phyloP scores from a whole-genome alignment of 2,888 invertebrate genomes.

The Himalopsyche japonica region DNA sequence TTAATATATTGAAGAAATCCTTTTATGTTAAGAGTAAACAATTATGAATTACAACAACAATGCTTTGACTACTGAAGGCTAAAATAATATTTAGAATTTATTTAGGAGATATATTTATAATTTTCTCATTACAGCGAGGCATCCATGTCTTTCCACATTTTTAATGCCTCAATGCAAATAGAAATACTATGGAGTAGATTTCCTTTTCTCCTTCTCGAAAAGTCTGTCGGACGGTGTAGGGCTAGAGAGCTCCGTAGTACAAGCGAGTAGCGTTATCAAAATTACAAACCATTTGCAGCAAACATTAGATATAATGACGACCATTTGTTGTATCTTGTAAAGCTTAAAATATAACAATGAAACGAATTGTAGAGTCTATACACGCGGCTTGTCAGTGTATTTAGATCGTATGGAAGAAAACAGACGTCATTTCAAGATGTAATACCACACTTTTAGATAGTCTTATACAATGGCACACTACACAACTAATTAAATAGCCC shows the following conservation, averaged over 20 bases:
- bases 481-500: too few species aligned
- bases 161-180: background rate
- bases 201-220: background rate
- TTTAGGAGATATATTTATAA: too few species aligned
- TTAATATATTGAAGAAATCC: too few species aligned
- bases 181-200: background rate
- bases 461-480: background rate
- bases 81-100: too few species aligned
- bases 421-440: background rate
- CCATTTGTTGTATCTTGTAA: slow-evolving; percentile 41
- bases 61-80: too few species aligned
- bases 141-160: background rate
- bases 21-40: too few species aligned
- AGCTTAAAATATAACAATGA: slow-evolving; percentile 35
- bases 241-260: background rate
- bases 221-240: background rate
- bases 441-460: background rate
- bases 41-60: too few species aligned
- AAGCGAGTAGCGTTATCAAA: slow-evolving; percentile 36
- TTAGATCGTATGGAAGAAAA: background rate
- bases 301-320: slow-evolving; percentile 39
- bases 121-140: background rate
- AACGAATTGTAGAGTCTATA: slow-evolving; percentile 31
- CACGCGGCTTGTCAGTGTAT: slow-evolving; percentile 22
- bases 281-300: slow-evolving; percentile 40